Percentiles rank a stretch among this genome's conserved stretches.
phyloP scores from a whole-genome alignment of 2,113 vertebrate genomes.

The Azemiops feae region DNA sequence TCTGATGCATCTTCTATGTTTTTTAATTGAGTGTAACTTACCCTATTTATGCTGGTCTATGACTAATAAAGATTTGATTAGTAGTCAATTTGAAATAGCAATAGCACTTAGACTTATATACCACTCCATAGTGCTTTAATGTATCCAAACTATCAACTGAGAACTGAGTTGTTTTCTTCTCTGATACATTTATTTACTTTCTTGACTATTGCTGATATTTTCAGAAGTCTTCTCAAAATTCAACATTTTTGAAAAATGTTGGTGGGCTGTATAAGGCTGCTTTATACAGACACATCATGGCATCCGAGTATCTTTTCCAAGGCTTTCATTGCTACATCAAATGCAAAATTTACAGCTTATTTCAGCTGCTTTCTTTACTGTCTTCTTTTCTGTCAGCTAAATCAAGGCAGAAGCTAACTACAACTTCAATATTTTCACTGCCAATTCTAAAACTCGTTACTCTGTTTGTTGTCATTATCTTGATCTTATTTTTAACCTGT shows the following conservation, averaged over 20 bases:
- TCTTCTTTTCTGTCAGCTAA: not conserved
- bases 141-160: not conserved
- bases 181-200: not conserved
- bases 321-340: not conserved
- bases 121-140: not conserved
- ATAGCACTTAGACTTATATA: too few relatives aligned
- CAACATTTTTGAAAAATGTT: not conserved
- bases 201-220: not conserved
- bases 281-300: not conserved
- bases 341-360: not conserved
- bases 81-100: too few relatives aligned
- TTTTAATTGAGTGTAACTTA: too few relatives aligned
- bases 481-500: not conserved
- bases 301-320: not conserved
- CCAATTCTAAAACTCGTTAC: not conserved
- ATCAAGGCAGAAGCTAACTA: not conserved
- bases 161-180: not conserved
- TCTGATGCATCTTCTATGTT: too few relatives aligned
- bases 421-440: not conserved
- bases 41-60: too few relatives aligned
- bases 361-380: not conserved
- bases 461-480: not conserved
- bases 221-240: not conserved
- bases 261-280: not conserved
- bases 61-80: too few relatives aligned